Base-by-base conservation (phyloP, 2,888 invertebrate species). In the Argyra leucocephala region DNA sequence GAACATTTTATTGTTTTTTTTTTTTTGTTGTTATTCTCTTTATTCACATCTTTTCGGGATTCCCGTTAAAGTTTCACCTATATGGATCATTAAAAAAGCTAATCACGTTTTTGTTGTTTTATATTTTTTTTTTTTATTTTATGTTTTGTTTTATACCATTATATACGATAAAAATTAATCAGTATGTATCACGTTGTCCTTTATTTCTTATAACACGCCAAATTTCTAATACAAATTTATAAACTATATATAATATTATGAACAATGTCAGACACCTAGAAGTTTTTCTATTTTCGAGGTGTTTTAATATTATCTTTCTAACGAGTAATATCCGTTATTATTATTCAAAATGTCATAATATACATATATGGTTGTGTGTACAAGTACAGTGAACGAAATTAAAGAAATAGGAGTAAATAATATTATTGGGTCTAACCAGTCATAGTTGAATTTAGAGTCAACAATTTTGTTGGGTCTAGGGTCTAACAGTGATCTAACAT, bases 271-370 rank as follows among this genome's bases (percentile, higher is more conserved):
- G 12, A 48, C 1, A 18, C 48, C 12, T 48, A 48, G 15, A 48
- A 31, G 31, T 10, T 31, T 7, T n/a, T n/a, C n/a, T n/a, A n/a
- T n/a, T n/a, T n/a, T n/a, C n/a, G n/a, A n/a, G n/a, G n/a, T n/a
- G n/a, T n/a, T 31, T 31, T 48, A 48, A 48, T 18, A 48, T 48
- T 18, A 48, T 18, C n/a, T 48, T 18, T 48, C 48, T 48, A 48
- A 48, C 48, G 48, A 48, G 48, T 48, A 48, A 48, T 48, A 48
- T 48, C 48, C 48, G 48, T 48, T 48, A 48, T 48, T 48, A 48
- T 2, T 48, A 48, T 18, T 48, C 48, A 15, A 48, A 48, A 18
- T 18, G 48, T 48, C 48, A 48, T 48, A 48, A 48, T 48, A 48
- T 48, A 48, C 15, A 37, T 9, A 37, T 31, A 4, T 31, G n/a